phyloP scores from a whole-genome alignment of 2,797 vertebrate species.

The Acrocephalus scirpaceus region DNA sequence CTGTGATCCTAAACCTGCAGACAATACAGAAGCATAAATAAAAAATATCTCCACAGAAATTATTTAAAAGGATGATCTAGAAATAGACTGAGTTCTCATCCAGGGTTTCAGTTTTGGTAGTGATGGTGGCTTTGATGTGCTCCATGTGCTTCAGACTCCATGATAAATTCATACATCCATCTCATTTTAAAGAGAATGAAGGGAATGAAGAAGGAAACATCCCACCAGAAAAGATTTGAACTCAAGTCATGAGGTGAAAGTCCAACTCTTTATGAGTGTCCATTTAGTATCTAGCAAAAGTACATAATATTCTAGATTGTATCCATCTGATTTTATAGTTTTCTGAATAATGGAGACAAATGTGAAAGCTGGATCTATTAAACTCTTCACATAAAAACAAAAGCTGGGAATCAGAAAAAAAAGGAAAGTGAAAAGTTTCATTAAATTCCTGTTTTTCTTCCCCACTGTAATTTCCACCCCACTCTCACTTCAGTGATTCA shows the following conservation, averaged over 20 bases:
- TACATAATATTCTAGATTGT: conserved; percentile 22
- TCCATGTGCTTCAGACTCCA: not conserved
- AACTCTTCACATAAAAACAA: conserved; percentile 38
- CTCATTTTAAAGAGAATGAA: conserved; percentile 34
- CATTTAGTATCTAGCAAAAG: conserved; percentile 25
- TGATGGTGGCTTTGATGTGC: not conserved
- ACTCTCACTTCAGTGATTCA: conserved; percentile 41
- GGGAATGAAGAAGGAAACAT: conserved; percentile 8
- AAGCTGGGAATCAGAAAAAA: conserved; percentile 51
- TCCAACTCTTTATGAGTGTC: conserved; percentile 7
- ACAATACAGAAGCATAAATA: not conserved
- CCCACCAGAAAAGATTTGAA: conserved; percentile 34
- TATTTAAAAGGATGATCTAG: not conserved
- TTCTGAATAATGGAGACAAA: not conserved
- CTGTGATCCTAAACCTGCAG: not conserved
- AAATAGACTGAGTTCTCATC: conserved; percentile 10
- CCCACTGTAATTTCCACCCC: conserved; percentile 23
- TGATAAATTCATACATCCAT: conserved; percentile 22
- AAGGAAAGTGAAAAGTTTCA: conserved; percentile 41
- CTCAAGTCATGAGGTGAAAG: conserved; percentile 8
- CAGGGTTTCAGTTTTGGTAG: not conserved
- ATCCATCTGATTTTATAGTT: conserved; percentile 20
- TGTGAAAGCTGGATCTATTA: conserved; percentile 36
- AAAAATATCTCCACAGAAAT: not conserved
- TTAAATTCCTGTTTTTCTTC: not conserved